Evolutionary conservation across 2,797 vertebrate species (phyloP).

Genomic region (Smutsia temminckii): DNA sequence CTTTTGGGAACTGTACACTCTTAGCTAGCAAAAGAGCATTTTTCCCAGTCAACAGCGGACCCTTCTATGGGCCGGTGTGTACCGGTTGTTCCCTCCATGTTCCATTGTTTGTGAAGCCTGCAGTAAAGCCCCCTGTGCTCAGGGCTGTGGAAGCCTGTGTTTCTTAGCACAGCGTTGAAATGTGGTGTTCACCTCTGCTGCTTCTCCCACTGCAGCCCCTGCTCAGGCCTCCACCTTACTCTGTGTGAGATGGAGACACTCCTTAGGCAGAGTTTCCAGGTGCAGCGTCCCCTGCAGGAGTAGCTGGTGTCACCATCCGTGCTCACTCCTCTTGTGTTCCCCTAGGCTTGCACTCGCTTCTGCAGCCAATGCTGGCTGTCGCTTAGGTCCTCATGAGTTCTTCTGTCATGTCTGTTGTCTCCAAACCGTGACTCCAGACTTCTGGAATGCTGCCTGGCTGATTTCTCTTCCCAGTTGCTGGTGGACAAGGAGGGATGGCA

Average conservation of each 20-base stretch:
- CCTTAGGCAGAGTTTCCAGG: not conserved
- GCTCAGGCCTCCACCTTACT: too few species aligned
- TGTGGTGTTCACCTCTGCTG: not conserved
- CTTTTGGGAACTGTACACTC: not conserved
- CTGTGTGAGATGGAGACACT: not conserved
- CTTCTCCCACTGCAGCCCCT: not conserved
- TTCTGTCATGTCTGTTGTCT: not conserved
- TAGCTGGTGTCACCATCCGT: accelerated
- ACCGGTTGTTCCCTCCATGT: accelerated
- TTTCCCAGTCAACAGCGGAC: not conserved
- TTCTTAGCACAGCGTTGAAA: not conserved
- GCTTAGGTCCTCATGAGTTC: not conserved
- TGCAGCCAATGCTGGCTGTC: not conserved
- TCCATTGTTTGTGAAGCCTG: not conserved
- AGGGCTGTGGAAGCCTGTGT: not conserved
- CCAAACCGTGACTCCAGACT: not conserved
- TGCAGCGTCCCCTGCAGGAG: not conserved
- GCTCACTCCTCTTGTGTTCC: not conserved
- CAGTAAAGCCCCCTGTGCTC: not conserved
- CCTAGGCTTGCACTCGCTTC: not conserved
- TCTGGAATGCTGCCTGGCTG: not conserved
- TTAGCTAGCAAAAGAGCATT: not conserved
- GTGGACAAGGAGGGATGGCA: not conserved
- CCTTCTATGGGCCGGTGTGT: not conserved
- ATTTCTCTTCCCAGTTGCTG: not conserved